Base-by-base conservation (phyloP, 2,888 invertebrate genomes). In the Mesorhabditis spiculigera region DNA sequence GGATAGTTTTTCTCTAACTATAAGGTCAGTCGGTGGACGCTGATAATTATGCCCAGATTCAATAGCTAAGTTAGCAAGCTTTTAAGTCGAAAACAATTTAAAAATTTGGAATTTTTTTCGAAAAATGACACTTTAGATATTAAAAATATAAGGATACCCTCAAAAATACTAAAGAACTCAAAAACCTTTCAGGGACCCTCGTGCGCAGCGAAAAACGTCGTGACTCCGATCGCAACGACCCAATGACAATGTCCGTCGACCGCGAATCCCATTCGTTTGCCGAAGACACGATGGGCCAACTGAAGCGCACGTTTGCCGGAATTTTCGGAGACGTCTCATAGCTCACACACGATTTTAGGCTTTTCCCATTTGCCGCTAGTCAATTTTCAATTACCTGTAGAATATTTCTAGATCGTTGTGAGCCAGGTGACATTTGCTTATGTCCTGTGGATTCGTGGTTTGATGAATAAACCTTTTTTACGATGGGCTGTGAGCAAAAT, bases 201-300 rank as follows among this genome's bases (percentile, higher is more conserved):
- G n/a, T 50, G 58, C 8, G 58, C 8, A 50, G 58, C n/a, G 58
- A 50, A n/a, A 50, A n/a, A n/a, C 8, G 58, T 2, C 58, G 58
- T 13, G 58, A 50, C 8, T 50, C 58, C 10, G 58, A 50, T 13
- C 8, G n/a, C 8, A 50, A 50, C 58, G n/a, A 50, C n/a, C 8
- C 8, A 13, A 50, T 50, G 58, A 50, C 10, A 10, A 13, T n/a
- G n/a, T 50, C 63, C 13, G 41, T 63, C 63, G 58, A 50, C 8
- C 8, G n/a, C 10, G 58, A 50, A n/a, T 13, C 10, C n/a, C 58
- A 50, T 50, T 75, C 75, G 4, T 78, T 77, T 67, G 76, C 77
- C 5, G 80, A 80, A 58, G 80, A 80, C 67, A 80, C 80, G n/a
- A 80, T 80, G 80, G 78, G 78, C 63, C 80, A 80, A 65, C 65